Base-by-base conservation (phyloP, 1,140 invertebrate genomes). In the Eueides isabella region DNA sequence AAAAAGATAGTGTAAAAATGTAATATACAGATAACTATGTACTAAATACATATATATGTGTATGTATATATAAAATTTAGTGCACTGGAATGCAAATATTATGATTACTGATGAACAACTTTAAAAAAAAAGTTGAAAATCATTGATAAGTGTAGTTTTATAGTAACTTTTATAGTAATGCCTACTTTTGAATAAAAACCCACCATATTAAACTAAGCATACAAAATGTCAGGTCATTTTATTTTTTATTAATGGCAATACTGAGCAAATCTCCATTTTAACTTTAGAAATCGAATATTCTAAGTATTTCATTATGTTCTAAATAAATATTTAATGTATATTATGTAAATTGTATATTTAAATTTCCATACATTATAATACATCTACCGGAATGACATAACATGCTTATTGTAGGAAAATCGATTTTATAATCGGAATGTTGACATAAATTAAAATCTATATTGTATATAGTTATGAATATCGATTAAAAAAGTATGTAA, bases 31-130 rank as follows among this genome's bases (percentile, higher is more conserved):
- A n/a, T n/a, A n/a, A n/a, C 1, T 55, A 55, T 26, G 48, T 55
- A 55, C 48, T 55, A 55, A 55, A 23, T 55, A 55, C 48, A 55
- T 55, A 55, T 55, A 55, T 55, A 55, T 55, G 48, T 55, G 3
- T 23, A 26, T 55, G 41, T 44, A 44, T 44, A 55, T 55, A 55
- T 55, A 55, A 12, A 26, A 55, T 55, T 55, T 55, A 26, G 48
- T 55, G 11, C 48, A 55, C 19, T 55, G 2, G 23, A 26, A 26
- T 19, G 48, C 19, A 55, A 55, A 19, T 7, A 16, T 44, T 12
- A 19, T 19, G 23, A 55, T 23, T 4, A 26, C 26, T 55, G 19
- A 55, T 55, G 48, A 55, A 26, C 48, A 26, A 55, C 30, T 63
- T 63, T 63, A 31, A 7, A 29, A 23, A 19, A 63, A 63, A 31